Evolutionary conservation across 2,797 vertebrate species (phyloP), one percentile per base, ranked within the genome.

Genomic region (Hippocampus kuda): DNA sequence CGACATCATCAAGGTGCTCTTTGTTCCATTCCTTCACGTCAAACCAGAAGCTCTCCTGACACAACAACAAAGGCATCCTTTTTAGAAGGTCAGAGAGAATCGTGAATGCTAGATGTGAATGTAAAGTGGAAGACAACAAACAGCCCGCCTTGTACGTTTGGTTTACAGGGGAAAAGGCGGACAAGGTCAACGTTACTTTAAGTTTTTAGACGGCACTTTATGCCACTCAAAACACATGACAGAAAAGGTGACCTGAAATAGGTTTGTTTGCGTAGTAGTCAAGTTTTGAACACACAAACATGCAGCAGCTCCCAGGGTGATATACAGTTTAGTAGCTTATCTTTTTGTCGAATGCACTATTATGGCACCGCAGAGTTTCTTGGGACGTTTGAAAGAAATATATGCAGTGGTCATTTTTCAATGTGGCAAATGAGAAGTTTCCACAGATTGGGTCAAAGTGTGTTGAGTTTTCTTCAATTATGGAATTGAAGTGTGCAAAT

Each of bases 1-100:
- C 74, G 76, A 64, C 74, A 67, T 75, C 67, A 77, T 81, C 74
- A 78, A 83, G 78, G 74, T 72, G 76, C 62, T 81, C 76, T 80
- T 81, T 83, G 83, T 80, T 84, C 74, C 63, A 56, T 75, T 67
- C 42, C 77, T 70, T 51, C 68, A 46, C 70, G 68, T 76, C 68
- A 60, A 72, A 79, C 70, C 70, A 77, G 74, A 64, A 67, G 68
- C 74, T 76, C 68, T 74, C 77, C 57, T 72, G 72, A 78, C 70
- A 71, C 71, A 72, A 75, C 63, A 79, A 75, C 77, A 81, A 81
- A 69, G 16, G 66, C 67, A 48, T 69, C 73, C 73, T 68, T 65
- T 15, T 49, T 60, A 3, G 3, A 70, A 22, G 49, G n/a, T 46
- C 61, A 61, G 49, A 67, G 26, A 69, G 51, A 18, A 54, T 15